Evolutionary conservation across 1,140 invertebrate genomes (phyloP).

Genomic region (Orussus abietinus): DNA sequence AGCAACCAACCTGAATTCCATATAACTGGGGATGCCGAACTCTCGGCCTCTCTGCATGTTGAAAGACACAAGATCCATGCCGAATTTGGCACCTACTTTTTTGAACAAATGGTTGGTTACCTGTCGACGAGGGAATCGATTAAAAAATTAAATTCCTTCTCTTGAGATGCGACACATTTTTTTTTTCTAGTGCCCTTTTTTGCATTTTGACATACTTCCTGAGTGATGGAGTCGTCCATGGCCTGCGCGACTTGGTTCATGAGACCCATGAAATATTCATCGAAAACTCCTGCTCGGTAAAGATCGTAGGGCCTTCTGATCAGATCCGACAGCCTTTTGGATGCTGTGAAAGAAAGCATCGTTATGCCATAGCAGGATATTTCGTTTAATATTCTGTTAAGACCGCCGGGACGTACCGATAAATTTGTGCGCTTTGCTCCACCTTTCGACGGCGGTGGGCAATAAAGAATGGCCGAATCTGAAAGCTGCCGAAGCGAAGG

Average conservation of each 20-base stretch:
- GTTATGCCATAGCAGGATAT: conserved; percentile 3
- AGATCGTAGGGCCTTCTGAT: conserved; percentile 86
- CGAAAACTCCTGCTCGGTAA: conserved; percentile 84
- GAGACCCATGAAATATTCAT: conserved; percentile 89
- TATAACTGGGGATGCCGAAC: conserved; percentile 88
- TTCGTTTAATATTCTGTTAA: conserved; percentile 11
- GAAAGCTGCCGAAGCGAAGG: conserved; percentile 85
- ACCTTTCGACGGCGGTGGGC: conserved; percentile 83
- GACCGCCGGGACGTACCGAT: conserved; percentile 61
- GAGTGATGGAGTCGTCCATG: conserved; percentile 91
- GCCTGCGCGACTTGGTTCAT: conserved; percentile 93
- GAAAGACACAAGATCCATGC: conserved; percentile 89
- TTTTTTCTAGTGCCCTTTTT: no score
- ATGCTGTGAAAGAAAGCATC: conserved; percentile 59
- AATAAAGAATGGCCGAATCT: conserved; percentile 86
- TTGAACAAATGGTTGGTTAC: conserved; percentile 89
- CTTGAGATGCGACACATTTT: no score
- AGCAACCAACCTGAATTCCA: conserved; percentile 72
- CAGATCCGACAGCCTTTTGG: conserved; percentile 82
- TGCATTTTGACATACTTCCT: conserved; percentile 61
- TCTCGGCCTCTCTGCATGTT: conserved; percentile 93
- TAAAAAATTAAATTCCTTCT: conserved; percentile 3
- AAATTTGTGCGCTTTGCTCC: conserved; percentile 91
- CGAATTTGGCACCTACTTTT: conserved; percentile 78
- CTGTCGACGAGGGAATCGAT: conserved; percentile 31